These are phyloP conservation scores for Nysson spinosus DNA, from an alignment of 2,888 invertebrate species.

Conservation along the genomic window DNA sequence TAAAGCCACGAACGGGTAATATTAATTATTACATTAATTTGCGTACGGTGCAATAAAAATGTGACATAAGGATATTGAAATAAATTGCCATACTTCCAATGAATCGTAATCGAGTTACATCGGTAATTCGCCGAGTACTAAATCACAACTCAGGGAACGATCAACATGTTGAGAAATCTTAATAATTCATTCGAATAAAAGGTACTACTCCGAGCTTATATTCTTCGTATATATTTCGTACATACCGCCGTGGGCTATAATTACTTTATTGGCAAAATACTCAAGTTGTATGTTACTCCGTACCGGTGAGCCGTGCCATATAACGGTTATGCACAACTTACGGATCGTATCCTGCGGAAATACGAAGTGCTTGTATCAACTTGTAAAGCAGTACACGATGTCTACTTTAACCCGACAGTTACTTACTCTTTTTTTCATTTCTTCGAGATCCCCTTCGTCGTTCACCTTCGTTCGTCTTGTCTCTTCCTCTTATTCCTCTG, in stretches of 20 bases:
- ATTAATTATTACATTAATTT: too few species aligned
- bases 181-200: too few species aligned
- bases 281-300: constrained; percentile 59
- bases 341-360: constrained; percentile 71
- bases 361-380: constrained; percentile 64
- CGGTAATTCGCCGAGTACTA: too few species aligned
- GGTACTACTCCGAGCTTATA: too few species aligned
- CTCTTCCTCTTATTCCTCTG: neutral
- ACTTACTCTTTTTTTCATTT: constrained; percentile 35
- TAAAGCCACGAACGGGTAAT: too few species aligned
- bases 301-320: constrained; percentile 46
- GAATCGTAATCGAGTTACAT: too few species aligned
- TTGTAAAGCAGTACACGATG: constrained; percentile 56
- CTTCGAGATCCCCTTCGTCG: constrained; percentile 19
- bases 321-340: constrained; percentile 64
- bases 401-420: constrained; percentile 54
- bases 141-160: too few species aligned
- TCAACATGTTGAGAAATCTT: too few species aligned
- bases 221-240: constrained; percentile 12
- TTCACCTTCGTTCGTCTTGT: constrained; percentile 1
- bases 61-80: too few species aligned
- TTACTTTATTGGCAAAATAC: constrained; percentile 45
- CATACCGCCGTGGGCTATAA: constrained; percentile 49
- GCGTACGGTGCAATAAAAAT: too few species aligned
- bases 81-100: too few species aligned